Evolutionary conservation across 2,797 vertebrate species (phyloP), one percentile per base, ranked within the genome.

Genomic region (Staurois parvus): DNA sequence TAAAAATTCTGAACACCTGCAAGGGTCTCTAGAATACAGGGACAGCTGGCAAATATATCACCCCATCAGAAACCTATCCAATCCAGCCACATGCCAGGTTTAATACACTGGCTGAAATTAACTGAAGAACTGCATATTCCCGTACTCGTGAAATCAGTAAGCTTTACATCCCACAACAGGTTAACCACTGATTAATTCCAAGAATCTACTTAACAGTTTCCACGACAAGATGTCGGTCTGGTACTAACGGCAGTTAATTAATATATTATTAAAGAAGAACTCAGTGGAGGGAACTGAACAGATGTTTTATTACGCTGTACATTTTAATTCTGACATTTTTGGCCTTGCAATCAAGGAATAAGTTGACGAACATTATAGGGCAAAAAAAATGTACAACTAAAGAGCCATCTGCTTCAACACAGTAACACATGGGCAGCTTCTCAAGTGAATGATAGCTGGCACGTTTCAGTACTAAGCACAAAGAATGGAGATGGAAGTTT

Each of bases 381-480:
- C 76, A 72, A 78, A 72, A 79, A 84, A 83, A 84, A 79, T 73
- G 83, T 72, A 79, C 76, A 79, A 73, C 68, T 84, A 78, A 79
- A 79, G 67, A 79, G 26, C 83, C 83, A 84, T 79, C 75, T 84
- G 75, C 76, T 84, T 42, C 83, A 40, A 13, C 13, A 45, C 83
- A 48, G 19, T 28, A 52, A 84, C 76, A 84, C 76, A 78, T 79
- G 67, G 76, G 72, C 76, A 30, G 76, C 17, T 79, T 79, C 76
- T 84, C 12, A 30, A 52, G 42, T 77, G 75, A 78, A 37, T 84
- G 66, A 78, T 78, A 45, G 45, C 67, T 45, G 83, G 34, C 67
- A 45, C 67, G 26, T 72, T 45, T 81, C 52, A 69, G n/a, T 37
- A 68, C 8, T 26, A 2, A 81, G 68, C 68, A 59, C 34, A 42